Conservation (phyloP, 2,888 invertebrate genomes). For the Chrysolina americana region DNA sequence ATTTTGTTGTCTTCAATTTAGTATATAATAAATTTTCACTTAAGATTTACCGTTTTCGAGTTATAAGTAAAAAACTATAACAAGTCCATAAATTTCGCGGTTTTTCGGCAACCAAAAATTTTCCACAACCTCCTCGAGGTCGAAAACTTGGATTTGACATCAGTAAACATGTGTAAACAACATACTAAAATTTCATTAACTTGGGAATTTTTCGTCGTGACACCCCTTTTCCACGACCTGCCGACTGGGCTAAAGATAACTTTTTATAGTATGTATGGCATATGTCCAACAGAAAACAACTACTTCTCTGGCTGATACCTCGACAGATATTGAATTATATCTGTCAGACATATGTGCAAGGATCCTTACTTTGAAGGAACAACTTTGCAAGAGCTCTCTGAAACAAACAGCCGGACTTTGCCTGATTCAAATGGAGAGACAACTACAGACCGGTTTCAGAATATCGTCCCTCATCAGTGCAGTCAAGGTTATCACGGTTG, state of each 20-base stretch:
- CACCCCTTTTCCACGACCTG: not conserved
- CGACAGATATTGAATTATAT: too few species aligned
- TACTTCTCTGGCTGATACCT: too few species aligned
- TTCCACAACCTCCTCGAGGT: conserved; percentile 18
- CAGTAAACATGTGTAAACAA: conserved; percentile 5
- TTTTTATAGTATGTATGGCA: too few species aligned
- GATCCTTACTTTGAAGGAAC: too few species aligned
- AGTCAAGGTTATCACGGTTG: too few species aligned
- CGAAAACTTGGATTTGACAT: conserved; percentile 17
- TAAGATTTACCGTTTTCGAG: not conserved
- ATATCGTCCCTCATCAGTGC: too few species aligned
- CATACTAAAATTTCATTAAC: conserved; percentile 14
- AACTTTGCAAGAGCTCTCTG: too few species aligned
- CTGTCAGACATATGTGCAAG: too few species aligned
- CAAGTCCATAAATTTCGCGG: conserved; percentile 4
- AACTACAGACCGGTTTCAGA: too few species aligned
- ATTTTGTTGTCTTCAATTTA: conserved; percentile 6
- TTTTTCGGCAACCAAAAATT: conserved; percentile 15
- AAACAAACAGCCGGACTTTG: too few species aligned
- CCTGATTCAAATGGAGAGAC: too few species aligned
- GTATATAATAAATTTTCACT: not conserved
- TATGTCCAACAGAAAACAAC: too few species aligned
- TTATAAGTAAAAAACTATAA: conserved; percentile 2
- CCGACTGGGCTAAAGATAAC: conserved; percentile 1
- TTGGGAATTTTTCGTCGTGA: conserved; percentile 11